phyloP scores from a whole-genome alignment of 64 coral and sea anemone genomes.

The Stichodactyla mertensii region DNA sequence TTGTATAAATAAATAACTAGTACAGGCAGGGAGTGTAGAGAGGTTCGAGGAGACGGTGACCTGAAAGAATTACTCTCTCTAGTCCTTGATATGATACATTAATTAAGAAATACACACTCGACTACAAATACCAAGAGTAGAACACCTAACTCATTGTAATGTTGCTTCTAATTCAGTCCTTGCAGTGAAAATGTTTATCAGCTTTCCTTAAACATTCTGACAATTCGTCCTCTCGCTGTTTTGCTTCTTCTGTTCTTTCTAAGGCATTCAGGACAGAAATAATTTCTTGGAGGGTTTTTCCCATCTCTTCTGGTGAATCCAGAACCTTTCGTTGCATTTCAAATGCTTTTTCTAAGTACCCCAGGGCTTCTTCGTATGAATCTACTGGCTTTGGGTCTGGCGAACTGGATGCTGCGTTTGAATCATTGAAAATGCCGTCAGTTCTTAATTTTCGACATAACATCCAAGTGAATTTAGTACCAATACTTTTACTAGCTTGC shows the following conservation, averaged over 20 bases:
- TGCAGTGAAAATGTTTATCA: neutral
- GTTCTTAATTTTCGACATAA: neutral
- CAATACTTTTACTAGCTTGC: no score
- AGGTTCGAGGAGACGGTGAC: no score
- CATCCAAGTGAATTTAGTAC: no score
- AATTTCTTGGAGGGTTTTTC: neutral
- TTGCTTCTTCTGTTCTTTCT: neutral
- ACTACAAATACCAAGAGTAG: no score
- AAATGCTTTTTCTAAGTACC: neutral
- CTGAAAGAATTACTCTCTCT: no score
- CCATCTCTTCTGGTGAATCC: conserved; percentile 11
- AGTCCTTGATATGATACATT: no score
- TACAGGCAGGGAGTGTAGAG: no score
- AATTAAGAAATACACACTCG: no score
- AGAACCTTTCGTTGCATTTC: conserved; percentile 33
- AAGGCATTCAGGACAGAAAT: neutral
- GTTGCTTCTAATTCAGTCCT: neutral
- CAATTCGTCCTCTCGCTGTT: neutral
- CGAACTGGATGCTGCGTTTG: neutral
- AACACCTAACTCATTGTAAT: no score
- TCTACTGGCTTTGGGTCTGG: neutral
- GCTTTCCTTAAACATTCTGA: neutral
- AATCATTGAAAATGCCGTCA: neutral
- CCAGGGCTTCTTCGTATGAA: conserved; percentile 5
- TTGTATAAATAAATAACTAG: no score